Evolutionary conservation across 2,888 invertebrate genomes (phyloP).

Genomic region (Sminthurides aquaticus): DNA sequence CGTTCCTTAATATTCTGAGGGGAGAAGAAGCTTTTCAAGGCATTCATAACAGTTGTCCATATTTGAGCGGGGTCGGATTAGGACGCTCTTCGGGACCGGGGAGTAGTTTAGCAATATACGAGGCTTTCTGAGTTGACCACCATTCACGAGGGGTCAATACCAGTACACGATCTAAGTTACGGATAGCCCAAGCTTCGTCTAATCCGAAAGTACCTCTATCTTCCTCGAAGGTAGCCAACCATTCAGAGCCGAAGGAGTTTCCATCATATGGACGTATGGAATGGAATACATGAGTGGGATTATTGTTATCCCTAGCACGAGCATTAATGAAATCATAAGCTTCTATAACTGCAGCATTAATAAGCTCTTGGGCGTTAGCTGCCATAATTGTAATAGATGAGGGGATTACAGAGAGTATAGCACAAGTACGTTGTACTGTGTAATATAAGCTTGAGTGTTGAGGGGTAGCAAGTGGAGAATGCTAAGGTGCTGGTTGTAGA

Average conservation of each 20-base stretch:
- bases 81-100: too few relatives aligned
- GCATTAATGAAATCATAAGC: background rate
- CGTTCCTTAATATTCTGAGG: background rate
- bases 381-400: too few relatives aligned
- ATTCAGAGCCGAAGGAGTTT: background rate
- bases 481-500: too few relatives aligned
- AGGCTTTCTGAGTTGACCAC: background rate
- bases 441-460: too few relatives aligned
- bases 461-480: too few relatives aligned
- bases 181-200: background rate
- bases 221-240: background rate
- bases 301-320: background rate
- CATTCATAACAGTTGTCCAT: background rate
- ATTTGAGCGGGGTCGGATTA: background rate
- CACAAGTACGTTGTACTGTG: too few relatives aligned
- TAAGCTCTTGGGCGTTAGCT: too few relatives aligned
- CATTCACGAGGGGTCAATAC: background rate
- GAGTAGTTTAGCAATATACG: background rate
- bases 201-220: background rate
- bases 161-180: background rate
- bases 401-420: too few relatives aligned
- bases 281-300: background rate
- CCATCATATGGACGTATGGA: background rate
- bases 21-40: background rate
- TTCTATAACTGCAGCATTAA: background rate